Evolutionary conservation across 2,113 vertebrate species (phyloP).

Genomic region (Trichomycterus rosablanca): DNA sequence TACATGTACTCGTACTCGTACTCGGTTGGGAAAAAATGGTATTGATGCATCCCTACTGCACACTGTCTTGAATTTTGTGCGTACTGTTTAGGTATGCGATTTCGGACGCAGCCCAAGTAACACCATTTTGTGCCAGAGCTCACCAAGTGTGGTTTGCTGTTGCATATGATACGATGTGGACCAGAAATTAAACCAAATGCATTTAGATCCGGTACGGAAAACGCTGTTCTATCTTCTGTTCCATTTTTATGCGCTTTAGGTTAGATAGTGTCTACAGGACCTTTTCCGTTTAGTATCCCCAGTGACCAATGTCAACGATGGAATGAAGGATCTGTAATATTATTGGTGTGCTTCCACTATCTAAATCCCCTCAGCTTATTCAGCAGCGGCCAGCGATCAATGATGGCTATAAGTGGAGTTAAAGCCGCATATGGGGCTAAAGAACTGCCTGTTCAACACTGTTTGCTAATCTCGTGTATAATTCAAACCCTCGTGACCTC

Average conservation of each 20-base stretch:
- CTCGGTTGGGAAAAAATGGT: too few relatives aligned
- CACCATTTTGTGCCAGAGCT: too few relatives aligned
- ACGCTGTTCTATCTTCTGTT: too few relatives aligned
- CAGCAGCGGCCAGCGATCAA: constrained; percentile 74
- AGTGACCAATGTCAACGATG: not conserved
- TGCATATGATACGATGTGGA: too few relatives aligned
- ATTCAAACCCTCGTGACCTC: constrained; percentile 49
- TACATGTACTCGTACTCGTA: too few relatives aligned
- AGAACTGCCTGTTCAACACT: constrained; percentile 60
- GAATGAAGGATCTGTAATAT: constrained; percentile 64
- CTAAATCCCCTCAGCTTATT: constrained; percentile 68
- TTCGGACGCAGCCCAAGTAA: too few relatives aligned
- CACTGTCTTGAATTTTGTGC: too few relatives aligned
- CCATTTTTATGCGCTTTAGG: constrained; percentile 12
- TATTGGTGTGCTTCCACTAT: constrained; percentile 60
- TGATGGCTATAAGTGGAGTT: constrained; percentile 66
- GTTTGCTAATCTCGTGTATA: constrained; percentile 57
- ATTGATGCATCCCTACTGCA: too few relatives aligned
- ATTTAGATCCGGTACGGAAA: too few relatives aligned
- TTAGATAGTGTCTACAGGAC: constrained; percentile 1
- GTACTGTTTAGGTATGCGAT: too few relatives aligned
- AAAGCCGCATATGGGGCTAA: constrained; percentile 65
- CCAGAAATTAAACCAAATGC: too few relatives aligned
- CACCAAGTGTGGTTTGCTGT: too few relatives aligned
- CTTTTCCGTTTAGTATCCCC: constrained; percentile 27